phyloP scores from a whole-genome alignment of 2,888 invertebrate genomes.

The Morpho deidamia region DNA sequence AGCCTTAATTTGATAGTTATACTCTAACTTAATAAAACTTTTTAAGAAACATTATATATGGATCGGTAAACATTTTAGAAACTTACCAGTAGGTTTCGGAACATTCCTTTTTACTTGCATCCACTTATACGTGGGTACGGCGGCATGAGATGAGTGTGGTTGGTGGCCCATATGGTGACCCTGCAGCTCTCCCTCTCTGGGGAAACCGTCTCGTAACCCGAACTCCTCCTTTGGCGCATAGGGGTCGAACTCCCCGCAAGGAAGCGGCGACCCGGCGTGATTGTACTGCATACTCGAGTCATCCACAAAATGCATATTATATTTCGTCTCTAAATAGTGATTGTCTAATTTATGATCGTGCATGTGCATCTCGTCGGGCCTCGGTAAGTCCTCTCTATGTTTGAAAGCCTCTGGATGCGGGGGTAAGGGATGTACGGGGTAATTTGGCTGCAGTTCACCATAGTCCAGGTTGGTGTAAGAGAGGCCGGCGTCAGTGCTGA shows the following conservation, averaged over 20 bases:
- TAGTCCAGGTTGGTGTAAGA: slow-evolving; percentile 95
- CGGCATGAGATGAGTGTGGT: slow-evolving; percentile 75
- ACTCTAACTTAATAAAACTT: too few relatives aligned
- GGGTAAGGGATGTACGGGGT: slow-evolving; percentile 75
- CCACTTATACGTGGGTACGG: slow-evolving; percentile 97
- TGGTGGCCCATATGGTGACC: slow-evolving; percentile 49
- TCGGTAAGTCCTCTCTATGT: slow-evolving; percentile 77
- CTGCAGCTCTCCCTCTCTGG: slow-evolving; percentile 56
- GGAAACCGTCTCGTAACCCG: slow-evolving; percentile 56
- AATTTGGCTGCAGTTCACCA: slow-evolving; percentile 67
- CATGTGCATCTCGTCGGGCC: slow-evolving; percentile 65
- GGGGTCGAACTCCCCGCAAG: slow-evolving; percentile 79
- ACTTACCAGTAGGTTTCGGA: slow-evolving; percentile 93
- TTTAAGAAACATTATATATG: too few relatives aligned
- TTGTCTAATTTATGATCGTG: slow-evolving; percentile 68
- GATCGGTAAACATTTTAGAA: too few relatives aligned
- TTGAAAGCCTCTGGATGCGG: slow-evolving; percentile 74
- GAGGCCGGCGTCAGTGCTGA: slow-evolving; percentile 90
- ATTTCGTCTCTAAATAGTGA: slow-evolving; percentile 73
- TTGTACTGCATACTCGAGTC: slow-evolving; percentile 63
- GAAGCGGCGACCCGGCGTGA: slow-evolving; percentile 62
- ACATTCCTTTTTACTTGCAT: slow-evolving; percentile 99
- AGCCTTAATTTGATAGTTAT: too few relatives aligned
- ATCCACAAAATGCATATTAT: slow-evolving; percentile 73
- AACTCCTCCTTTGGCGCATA: slow-evolving; percentile 82